Evolutionary conservation across 2,113 vertebrate species (phyloP), one percentile per base, ranked within the genome.

Genomic region (Scolopax mira): DNA sequence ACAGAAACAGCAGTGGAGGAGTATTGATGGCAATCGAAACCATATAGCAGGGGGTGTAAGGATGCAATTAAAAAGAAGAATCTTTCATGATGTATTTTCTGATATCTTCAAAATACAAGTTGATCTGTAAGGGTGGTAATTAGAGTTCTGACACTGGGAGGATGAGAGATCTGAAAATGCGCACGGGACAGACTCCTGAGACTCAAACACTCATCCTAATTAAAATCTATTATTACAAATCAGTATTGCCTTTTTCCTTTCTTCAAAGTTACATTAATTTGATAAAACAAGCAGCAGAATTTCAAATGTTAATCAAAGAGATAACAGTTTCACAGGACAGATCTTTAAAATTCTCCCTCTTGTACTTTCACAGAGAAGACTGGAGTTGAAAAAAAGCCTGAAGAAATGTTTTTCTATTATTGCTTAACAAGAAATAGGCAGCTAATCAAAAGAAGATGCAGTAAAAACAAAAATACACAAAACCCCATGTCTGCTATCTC

Each of bases 191-290:
- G 57, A 95, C 44, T 95, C 88, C 77, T 3, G 3, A 84, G 72
- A 79, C 57, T 89, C 79, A 86, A 93, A 93, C 90, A 58, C 21
- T 85, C 79, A 27, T 85, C 37, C 85, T 94, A 92, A 96, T 96
- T 96, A 96, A 96, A 93, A 96, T 90, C 83, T 85, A 86, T 95
- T 95, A 96, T 79, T 91, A 90, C 78, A 94, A 96, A 95, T 84
- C 92, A 92, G 69, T 74, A 86, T 92, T 90, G 79, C 77, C 69
- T 95, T 93, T 94, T 92, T 86, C 58, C 52, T 88, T 88, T 86
- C 93, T 94, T 96, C 79, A 95, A 96, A 94, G 95, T 81, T 93
- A 89, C 77, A 87, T 89, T 94, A 90, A 94, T 95, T 95, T 87
- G 61, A 96, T 95, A 95, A 93, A 96, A 91, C 82, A 92, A 91